phyloP scores from a whole-genome alignment of 2,888 invertebrate genomes.

The Anthrax anthrax region DNA sequence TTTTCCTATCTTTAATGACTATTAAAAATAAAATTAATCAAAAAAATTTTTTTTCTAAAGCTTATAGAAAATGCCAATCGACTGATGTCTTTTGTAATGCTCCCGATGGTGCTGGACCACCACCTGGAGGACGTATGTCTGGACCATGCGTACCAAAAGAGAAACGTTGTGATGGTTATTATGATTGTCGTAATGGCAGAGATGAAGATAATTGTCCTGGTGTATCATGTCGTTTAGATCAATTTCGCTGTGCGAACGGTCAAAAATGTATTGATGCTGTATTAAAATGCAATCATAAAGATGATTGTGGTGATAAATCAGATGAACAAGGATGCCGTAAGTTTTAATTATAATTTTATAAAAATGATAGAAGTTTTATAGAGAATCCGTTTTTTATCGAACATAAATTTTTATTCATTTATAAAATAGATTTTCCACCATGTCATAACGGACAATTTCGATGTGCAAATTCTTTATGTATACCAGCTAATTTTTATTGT shows the following conservation, averaged over 20 bases:
- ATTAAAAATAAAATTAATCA: not conserved
- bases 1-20: not conserved
- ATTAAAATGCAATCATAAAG: slow-evolving; percentile 73
- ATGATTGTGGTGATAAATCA: slow-evolving; percentile 82
- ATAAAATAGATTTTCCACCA: slow-evolving; percentile 62
- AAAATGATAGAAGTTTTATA: not conserved
- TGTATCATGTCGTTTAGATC: slow-evolving; percentile 61
- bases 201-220: slow-evolving; percentile 68
- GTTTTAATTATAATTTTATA: slow-evolving; percentile 18
- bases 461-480: slow-evolving; percentile 84
- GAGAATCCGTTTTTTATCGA: too few species aligned
- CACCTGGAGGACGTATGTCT: slow-evolving; percentile 38
- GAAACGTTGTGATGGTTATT: slow-evolving; percentile 79
- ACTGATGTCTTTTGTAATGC: slow-evolving; percentile 81
- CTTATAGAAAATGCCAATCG: slow-evolving; percentile 71
- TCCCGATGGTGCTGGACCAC: slow-evolving; percentile 40
- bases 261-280: slow-evolving; percentile 64
- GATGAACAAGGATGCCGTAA: slow-evolving; percentile 83
- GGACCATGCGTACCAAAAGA: slow-evolving; percentile 78
- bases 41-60: slow-evolving; percentile 37
- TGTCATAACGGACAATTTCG: slow-evolving; percentile 86
- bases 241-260: slow-evolving; percentile 71
- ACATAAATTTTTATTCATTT: too few species aligned
- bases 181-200: slow-evolving; percentile 71
- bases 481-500: slow-evolving; percentile 74